Base-by-base conservation (phyloP, 2,888 invertebrate species). In the Tachina fera region DNA sequence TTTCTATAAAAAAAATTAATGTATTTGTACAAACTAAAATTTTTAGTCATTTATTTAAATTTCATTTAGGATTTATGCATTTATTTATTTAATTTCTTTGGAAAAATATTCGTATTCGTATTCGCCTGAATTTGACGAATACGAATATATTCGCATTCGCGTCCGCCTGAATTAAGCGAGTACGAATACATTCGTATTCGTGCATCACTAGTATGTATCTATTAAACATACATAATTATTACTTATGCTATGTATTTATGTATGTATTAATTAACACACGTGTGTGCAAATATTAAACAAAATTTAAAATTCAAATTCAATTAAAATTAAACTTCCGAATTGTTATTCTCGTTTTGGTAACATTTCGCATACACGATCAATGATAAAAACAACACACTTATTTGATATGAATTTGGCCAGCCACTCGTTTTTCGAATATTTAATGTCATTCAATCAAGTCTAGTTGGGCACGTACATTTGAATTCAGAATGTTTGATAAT, bases 251-350 rank as follows among this genome's bases (percentile, higher is more conserved):
- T 31, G 31, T 31, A 31, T 31, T 31, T 31, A 31, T 31, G 31
- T 31, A 31, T 31, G 31, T 51, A 22, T 22, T 5, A 31, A 9
- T 22, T 3, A 11, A 1, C 22, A 56, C 11, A 11, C 56, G 9
- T 19, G 6, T 19, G 8, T 31, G 49, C 10, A 31, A 49, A 60
- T n/a, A 58, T 4, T 31, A 45, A 67, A 67, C 39, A 51, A n/a
- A 39, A 58, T 9, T 60, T 9, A 2, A 31, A 14, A 47, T 58
- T 31, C 11, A 63, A 45, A 43, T 22, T 45, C 3, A 47, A 71
- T 65, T n/a, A 3, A 58, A 70, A 16, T 22, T n/a, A 41, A 53
- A 60, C 47, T 83, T 83, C 83, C 83, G 77, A 72, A 51, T 60
- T 60, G 39, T 58, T 49, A 41, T 56, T n/a, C 53, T 19, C 3